Evolutionary conservation across 2,797 vertebrate species (phyloP).

Genomic region (Argya squamiceps): DNA sequence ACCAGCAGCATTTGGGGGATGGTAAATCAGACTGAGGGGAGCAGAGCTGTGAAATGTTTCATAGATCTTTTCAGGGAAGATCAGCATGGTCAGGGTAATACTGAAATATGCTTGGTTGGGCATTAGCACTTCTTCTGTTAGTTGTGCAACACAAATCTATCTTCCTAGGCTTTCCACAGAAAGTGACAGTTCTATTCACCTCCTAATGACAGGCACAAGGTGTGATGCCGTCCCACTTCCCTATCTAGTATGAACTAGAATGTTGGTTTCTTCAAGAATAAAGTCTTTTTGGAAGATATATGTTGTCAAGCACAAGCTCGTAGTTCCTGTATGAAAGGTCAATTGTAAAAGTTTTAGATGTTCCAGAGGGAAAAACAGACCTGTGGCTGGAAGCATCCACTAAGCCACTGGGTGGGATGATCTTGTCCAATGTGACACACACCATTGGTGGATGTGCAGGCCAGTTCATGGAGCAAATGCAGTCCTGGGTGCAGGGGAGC

Average conservation of each 20-base stretch:
- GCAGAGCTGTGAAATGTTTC: not conserved
- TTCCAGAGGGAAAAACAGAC: not conserved
- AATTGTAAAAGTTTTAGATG: not conserved
- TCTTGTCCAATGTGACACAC: not conserved
- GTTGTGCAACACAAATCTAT: not conserved
- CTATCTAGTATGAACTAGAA: not conserved
- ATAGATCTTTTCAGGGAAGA: not conserved
- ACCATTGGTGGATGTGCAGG: not conserved
- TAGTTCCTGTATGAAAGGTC: not conserved
- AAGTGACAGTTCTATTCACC: not conserved
- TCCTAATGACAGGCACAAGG: not conserved
- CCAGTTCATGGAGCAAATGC: not conserved
- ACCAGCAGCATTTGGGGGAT: not conserved
- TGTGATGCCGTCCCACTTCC: accelerated
- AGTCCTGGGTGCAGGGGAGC: not conserved
- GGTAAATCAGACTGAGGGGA: not conserved
- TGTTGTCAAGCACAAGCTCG: not conserved
- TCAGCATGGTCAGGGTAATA: not conserved
- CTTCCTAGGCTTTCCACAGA: not conserved
- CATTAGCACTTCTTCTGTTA: not conserved
- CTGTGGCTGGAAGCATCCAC: not conserved
- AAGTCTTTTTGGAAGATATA: not conserved
- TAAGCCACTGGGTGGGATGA: not conserved
- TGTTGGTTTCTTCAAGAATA: not conserved
- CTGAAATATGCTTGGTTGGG: not conserved